phyloP scores from a whole-genome alignment of 2,113 vertebrate genomes.

The Sterna hirundo region DNA sequence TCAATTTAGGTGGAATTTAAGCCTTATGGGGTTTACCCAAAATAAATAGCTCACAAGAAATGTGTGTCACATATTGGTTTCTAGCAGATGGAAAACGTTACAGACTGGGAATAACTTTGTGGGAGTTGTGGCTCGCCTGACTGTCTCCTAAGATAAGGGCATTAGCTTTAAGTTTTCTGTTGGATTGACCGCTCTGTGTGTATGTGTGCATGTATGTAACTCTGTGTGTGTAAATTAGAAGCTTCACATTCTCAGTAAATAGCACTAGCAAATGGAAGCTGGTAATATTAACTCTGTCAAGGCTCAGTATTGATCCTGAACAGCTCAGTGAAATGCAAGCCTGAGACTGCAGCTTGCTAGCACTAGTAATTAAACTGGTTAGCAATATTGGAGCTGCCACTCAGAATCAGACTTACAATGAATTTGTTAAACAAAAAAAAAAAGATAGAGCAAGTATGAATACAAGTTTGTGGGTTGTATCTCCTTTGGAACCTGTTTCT shows the following conservation, averaged over 20 bases:
- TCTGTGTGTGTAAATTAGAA: constrained; percentile 41
- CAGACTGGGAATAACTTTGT: constrained; percentile 38
- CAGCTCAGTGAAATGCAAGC: constrained; percentile 43
- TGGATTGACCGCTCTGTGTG: constrained; percentile 25
- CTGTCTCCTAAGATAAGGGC: constrained; percentile 49
- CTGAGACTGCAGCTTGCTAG: constrained; percentile 27
- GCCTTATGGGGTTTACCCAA: constrained; percentile 16
- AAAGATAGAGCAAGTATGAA: neutral
- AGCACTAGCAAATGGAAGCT: constrained; percentile 61
- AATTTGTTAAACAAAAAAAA: neutral
- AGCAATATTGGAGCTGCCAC: constrained; percentile 65
- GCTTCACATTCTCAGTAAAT: constrained; percentile 56
- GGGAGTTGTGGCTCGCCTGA: constrained; percentile 20
- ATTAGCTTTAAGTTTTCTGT: constrained; percentile 26
- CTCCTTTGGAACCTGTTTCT: constrained; percentile 11
- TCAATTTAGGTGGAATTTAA: neutral
- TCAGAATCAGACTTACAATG: constrained; percentile 38
- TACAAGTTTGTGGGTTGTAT: neutral
- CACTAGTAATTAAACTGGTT: constrained; percentile 67
- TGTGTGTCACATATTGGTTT: constrained; percentile 17
- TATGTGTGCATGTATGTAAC: neutral
- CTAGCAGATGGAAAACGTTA: constrained; percentile 49
- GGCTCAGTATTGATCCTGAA: constrained; percentile 59
- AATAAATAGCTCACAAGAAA: constrained; percentile 25
- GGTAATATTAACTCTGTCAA: constrained; percentile 68